Evolutionary conservation across 1,140 invertebrate genomes (phyloP), one percentile per base, ranked within the genome.

Genomic region (Eubasilissa regina): DNA sequence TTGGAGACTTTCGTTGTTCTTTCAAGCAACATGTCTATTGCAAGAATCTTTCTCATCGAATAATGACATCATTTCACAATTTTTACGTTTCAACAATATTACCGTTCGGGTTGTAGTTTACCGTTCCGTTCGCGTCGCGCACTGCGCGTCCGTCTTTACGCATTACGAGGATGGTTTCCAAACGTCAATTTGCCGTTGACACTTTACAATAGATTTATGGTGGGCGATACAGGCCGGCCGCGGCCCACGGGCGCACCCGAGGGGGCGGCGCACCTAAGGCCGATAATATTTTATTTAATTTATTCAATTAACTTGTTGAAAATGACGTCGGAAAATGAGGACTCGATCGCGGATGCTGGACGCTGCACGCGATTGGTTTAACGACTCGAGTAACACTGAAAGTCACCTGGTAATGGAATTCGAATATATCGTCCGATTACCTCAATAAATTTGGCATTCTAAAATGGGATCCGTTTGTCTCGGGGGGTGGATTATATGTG

Each of bases 171-270:
- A 78, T 81, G 77, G 80, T 79, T 79, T 73, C 77, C 77, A 79
- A 79, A 79, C 80, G 80, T 81, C 80, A 79, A 81, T 81, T 81
- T 81, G 80, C 77, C 77, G 66, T 81, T 81, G 80, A 81, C 80
- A 81, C 80, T 81, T 77, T 68, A 79, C 75, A 64, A 62, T 74
- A 77, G 77, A 81, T 81, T 81, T 81, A 81, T 81, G 64, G 75
- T 12, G 19, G 68, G 19, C 48, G 51, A 55, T 25, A 51, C 47
- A 19, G 19, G 10, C 58, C 58, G 25, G 58, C 9, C 19, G 25
- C 25, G 60, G 60, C 19, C 19, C 10, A 64, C 19, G 19, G 13
- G 19, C 25, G 25, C 25, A 35, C 25, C 60, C 9, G 58, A 62
- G 58, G 21, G 13, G 25, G 21, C 13, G 25, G 19, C n/a, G 48